Conservation (phyloP, 2,888 invertebrate species). For the Drosophila koepferae region DNA sequence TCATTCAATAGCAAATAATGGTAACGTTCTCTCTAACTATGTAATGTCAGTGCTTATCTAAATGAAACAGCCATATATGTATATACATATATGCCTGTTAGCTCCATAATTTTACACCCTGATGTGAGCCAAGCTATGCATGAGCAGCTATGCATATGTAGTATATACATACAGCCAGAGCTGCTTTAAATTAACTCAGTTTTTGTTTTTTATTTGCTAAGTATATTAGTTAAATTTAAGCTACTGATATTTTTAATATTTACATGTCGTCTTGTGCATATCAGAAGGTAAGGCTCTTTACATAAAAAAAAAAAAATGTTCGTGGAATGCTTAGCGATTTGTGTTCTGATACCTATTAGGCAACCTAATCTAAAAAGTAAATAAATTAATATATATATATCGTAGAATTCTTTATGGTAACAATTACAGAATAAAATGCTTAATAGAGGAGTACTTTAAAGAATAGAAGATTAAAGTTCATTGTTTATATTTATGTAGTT, state of each 20-base stretch:
- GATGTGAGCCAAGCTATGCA: not conserved
- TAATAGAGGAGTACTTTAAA: not conserved
- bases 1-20: slow-evolving; percentile 40
- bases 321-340: too few species aligned
- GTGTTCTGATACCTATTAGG: too few species aligned
- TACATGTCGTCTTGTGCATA: too few species aligned
- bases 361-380: too few species aligned
- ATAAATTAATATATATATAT: too few species aligned
- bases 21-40: slow-evolving; percentile 12
- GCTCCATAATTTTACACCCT: slow-evolving; percentile 15
- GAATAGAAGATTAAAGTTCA: not conserved
- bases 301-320: too few species aligned
- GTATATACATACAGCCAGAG: not conserved
- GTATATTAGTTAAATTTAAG: too few species aligned
- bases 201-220: not conserved
- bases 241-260: too few species aligned
- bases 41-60: slow-evolving; percentile 45
- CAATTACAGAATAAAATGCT: too few species aligned
- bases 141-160: not conserved
- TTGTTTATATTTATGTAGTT: not conserved
- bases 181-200: not conserved
- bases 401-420: too few species aligned
- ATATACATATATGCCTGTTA: not conserved
- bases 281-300: too few species aligned
- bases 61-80: slow-evolving; percentile 24